Evolutionary conservation across 2,797 vertebrate genomes (phyloP), one percentile per base, ranked within the genome.

Genomic region (Sciaenops ocellatus): DNA sequence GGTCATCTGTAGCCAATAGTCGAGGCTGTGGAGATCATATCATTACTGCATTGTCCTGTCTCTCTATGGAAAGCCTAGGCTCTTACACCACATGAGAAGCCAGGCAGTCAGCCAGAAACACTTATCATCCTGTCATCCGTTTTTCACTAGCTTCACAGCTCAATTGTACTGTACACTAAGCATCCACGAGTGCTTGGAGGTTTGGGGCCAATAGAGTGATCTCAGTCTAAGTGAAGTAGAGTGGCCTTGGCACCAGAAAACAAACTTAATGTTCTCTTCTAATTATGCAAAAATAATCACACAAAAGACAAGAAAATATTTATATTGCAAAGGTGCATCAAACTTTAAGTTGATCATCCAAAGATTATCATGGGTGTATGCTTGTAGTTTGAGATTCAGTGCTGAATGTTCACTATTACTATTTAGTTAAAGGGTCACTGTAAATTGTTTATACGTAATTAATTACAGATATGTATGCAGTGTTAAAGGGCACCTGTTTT

Each of bases 101-200:
- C 59, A 70, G 89, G 92, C 92, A 89, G 67, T 78, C 78, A 83
- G 90, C 87, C 93, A 93, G 84, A 84, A 92, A 86, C 89, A 89
- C 87, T 91, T 84, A 86, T 73, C 91, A 69, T 84, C 87, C 80
- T 87, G 84, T 90, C 86, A 89, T 88, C 84, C 41, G 38, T 85
- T 86, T 84, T 86, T 87, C 80, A 85, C 71, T 22, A 57, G 76
- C 84, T 85, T 91, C 84, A 86, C 87, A 85, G 82, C 88, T 94
- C 88, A 82, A 78, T 83, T 87, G 79, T 64, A 62, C 69, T 82
- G 69, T 74, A 79, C 63, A n/a, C 87, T 28, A 66, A 83, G 74
- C 66, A 47, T 63, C 81, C 63, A 71, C 3, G 62, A 84, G 72
- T 60, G 77, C 80, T 71, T 10, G 20, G 78, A 68, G 70, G 63